Percentiles rank a stretch among this genome's conserved stretches.
phyloP scores from a whole-genome alignment of 2,113 vertebrate species.

The Proteles cristata region DNA sequence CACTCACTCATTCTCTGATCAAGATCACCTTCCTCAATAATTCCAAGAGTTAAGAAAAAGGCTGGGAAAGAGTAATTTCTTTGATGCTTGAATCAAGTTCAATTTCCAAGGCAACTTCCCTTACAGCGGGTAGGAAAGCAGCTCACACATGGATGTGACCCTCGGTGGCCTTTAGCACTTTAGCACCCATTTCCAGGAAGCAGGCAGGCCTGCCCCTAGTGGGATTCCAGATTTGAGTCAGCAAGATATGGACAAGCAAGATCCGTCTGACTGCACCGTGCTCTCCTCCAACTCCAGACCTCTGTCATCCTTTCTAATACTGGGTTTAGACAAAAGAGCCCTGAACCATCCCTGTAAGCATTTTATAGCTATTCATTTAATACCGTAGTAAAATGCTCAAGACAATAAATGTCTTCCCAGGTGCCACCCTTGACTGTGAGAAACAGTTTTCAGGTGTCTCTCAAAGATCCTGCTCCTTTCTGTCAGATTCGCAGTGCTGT shows the following conservation, averaged over 20 bases:
- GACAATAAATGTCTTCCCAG: slow-evolving; percentile 74
- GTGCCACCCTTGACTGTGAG: slow-evolving; percentile 76
- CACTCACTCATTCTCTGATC: background rate
- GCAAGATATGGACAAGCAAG: background rate
- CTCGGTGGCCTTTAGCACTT: background rate
- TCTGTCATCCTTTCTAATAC: slow-evolving; percentile 58
- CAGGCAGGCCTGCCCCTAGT: background rate
- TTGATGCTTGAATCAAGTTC: background rate
- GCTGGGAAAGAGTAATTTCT: background rate
- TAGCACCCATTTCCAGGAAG: background rate
- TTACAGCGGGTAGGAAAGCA: background rate
- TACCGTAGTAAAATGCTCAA: slow-evolving; percentile 65
- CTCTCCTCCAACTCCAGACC: background rate
- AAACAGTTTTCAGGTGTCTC: slow-evolving; percentile 63
- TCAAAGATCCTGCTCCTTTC: slow-evolving; percentile 40
- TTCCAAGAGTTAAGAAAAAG: background rate
- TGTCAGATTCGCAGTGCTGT: background rate
- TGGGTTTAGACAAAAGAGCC: slow-evolving; percentile 23
- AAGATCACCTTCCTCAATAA: background rate
- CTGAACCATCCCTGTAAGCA: slow-evolving; percentile 44
- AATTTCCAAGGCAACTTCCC: background rate
- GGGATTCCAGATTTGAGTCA: background rate
- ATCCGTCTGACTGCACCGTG: background rate
- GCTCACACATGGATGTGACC: background rate
- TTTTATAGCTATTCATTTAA: slow-evolving; percentile 79